Base-by-base conservation (phyloP, 2,113 vertebrate species). In the Brevimyrus niger region DNA sequence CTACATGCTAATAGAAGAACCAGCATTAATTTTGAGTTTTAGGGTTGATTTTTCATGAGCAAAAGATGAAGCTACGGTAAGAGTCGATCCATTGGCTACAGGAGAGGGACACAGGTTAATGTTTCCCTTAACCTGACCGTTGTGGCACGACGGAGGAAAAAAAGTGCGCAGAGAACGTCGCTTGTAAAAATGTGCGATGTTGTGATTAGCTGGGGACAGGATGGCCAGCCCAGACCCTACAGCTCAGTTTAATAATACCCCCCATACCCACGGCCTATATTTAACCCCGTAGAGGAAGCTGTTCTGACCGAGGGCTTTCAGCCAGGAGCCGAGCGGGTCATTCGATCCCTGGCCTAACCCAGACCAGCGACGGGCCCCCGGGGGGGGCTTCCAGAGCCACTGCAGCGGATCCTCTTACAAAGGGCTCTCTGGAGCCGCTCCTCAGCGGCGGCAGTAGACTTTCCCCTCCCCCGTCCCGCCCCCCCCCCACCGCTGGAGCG, bases 201-300 rank as follows among this genome's bases (percentile, higher is more conserved):
- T 86, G 38, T 58, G 42, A 89, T 55, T 86, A 61, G 53, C 89
- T 86, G 23, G 89, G 83, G 84, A 86, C 53, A 86, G 83, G 15
- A 35, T 6, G 46, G 82, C n/a, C 61, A 89, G 92, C 92, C 90
- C 88, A 91, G 94, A 94, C n/a, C 94, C 80, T 91, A 94, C 91
- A 90, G 92, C 95, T 95, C 94, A 91, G 82, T 96, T 96, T 96
- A 97, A 97, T 96, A 97, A 97, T 97, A 97, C 85, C 96, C 96
- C 93, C 94, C 35, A 80, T 80, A 80, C 96, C 93, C 94, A 90
- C 35, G 89, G 9, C 93, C 97, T 96, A 97, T 97, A 98, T 98
- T 98, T 98, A 98, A 97, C 96, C 73, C 97, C 46, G 89, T 94
- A 94, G 96, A 98, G 97, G 97, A 98, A 98, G 96, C 95, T 96